Evolutionary conservation across 1,140 invertebrate species (phyloP).

Genomic region (Achatina immaculata): DNA sequence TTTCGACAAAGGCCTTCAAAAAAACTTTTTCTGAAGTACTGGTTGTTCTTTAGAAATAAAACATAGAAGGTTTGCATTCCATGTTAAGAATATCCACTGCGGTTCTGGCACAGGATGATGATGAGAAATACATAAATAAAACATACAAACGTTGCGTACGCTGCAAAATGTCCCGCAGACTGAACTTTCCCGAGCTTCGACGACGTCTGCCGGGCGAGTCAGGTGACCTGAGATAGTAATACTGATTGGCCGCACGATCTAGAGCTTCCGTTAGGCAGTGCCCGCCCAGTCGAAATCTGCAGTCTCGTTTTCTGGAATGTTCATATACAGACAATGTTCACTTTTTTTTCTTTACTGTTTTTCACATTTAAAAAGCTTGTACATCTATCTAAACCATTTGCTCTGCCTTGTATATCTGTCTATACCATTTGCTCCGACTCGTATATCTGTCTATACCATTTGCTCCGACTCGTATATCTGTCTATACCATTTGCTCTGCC

Average conservation of each 20-base stretch:
- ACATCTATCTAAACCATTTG: too few relatives aligned
- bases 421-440: too few relatives aligned
- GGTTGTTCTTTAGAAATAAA: neutral
- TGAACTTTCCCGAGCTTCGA: neutral
- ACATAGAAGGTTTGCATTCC: neutral
- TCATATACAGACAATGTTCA: too few relatives aligned
- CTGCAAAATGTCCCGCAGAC: neutral
- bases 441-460: too few relatives aligned
- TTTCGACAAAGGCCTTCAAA: neutral
- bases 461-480: too few relatives aligned
- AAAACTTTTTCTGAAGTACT: neutral
- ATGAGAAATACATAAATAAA: neutral
- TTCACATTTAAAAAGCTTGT: too few relatives aligned
- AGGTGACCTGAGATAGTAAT: conserved; percentile 37
- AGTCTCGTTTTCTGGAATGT: conserved; percentile 35
- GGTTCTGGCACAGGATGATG: neutral
- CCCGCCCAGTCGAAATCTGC: conserved; percentile 39
- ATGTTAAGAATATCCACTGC: neutral
- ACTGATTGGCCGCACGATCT: conserved; percentile 41
- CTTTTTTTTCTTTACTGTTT: too few relatives aligned
- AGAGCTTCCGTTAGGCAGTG: conserved; percentile 43
- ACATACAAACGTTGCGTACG: neutral
- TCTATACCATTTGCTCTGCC: too few relatives aligned
- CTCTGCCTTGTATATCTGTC: too few relatives aligned
- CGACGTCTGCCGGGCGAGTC: conserved; percentile 42